Evolutionary conservation across 2,888 invertebrate species (phyloP).

Genomic region (Eilema griseolum): DNA sequence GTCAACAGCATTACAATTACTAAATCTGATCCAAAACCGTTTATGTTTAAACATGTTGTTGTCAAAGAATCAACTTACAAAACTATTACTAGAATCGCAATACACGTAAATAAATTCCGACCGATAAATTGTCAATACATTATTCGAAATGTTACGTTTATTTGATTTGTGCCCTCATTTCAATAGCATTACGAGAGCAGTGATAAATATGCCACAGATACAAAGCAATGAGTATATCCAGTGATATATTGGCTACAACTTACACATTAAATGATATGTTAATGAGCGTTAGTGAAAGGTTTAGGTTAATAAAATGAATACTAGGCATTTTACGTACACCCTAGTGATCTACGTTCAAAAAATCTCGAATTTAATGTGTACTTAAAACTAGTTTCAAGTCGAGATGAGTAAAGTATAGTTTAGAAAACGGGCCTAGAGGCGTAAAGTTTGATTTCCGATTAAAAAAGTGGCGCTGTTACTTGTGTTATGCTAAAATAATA

Average conservation of each 20-base stretch:
- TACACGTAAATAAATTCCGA: background rate
- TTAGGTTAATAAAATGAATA: background rate
- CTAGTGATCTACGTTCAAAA: too few species aligned
- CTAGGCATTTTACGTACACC: too few species aligned
- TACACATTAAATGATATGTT: background rate
- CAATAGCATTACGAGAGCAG: background rate
- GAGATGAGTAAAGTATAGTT: too few species aligned
- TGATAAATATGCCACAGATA: background rate
- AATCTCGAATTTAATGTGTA: too few species aligned
- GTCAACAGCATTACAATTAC: too few species aligned
- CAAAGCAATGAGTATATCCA: slow-evolving; percentile 1
- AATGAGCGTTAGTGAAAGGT: background rate
- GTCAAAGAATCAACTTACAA: background rate
- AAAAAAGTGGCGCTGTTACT: background rate
- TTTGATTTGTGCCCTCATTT: slow-evolving; percentile 6
- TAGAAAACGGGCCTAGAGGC: too few species aligned
- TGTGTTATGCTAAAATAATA: too few species aligned
- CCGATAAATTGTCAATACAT: slow-evolving; percentile 4
- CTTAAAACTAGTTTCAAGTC: too few species aligned
- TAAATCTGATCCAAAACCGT: too few species aligned
- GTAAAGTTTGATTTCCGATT: background rate
- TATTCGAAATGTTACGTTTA: slow-evolving; percentile 4
- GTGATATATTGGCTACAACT: background rate
- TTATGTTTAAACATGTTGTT: too few species aligned
- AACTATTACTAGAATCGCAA: background rate